Percentiles rank a stretch among this genome's conserved stretches.
These are phyloP conservation scores for Eulemur coronatus DNA, from an alignment of 2,797 vertebrate genomes.

Conservation along the genomic window DNA sequence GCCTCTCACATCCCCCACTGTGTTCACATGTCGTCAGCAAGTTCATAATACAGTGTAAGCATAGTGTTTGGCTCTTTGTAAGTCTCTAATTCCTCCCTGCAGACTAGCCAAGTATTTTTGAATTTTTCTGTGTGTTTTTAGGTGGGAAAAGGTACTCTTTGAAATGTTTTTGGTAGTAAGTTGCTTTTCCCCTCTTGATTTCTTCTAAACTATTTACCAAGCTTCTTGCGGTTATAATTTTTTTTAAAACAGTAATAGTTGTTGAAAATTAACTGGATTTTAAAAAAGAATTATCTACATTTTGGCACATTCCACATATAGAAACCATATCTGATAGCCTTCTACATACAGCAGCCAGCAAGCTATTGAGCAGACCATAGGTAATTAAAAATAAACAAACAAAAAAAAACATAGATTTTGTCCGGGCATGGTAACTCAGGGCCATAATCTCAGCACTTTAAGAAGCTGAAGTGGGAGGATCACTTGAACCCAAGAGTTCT, in stretches of 20 bases:
- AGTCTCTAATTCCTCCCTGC: not conserved
- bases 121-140: not conserved
- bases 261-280: not conserved
- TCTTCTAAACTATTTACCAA: not conserved
- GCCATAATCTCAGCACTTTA: not conserved
- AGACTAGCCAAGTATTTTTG: not conserved
- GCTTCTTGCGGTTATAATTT: not conserved
- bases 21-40: fast-evolving
- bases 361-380: not conserved
- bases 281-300: not conserved
- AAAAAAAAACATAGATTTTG: not conserved
- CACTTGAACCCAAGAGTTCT: not conserved
- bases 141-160: not conserved
- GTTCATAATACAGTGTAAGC: fast-evolving
- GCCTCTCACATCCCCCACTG: not conserved
- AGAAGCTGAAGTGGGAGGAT: not conserved
- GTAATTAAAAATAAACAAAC: not conserved
- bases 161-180: not conserved
- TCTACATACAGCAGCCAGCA: not conserved
- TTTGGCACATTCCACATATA: not conserved
- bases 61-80: not conserved
- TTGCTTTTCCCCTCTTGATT: not conserved
- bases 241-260: not conserved
- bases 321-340: too few relatives aligned
- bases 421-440: not conserved